These are phyloP conservation scores for Acanthacorydalis orientalis DNA, from an alignment of 2,888 invertebrate species.

Conservation along the genomic window DNA sequence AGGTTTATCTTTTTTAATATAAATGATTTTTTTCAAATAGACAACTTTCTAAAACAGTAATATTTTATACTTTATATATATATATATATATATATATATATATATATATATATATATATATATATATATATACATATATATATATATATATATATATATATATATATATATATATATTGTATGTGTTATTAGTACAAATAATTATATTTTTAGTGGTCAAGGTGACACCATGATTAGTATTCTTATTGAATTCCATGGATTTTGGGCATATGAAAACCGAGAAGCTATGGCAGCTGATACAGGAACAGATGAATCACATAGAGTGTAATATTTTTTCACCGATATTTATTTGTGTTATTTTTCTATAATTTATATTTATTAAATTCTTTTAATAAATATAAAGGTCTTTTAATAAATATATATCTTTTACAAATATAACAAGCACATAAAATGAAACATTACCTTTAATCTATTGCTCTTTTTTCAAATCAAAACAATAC, in stretches of 20 bases:
- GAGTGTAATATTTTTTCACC: not conserved
- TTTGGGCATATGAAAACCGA: conserved; percentile 92
- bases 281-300: conserved; percentile 58
- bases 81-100: conserved; percentile 4
- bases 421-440: no score
- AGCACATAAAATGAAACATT: no score
- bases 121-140: conserved; percentile 2
- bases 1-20: no score
- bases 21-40: no score
- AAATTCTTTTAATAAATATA: no score
- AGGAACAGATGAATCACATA: conserved; percentile 4
- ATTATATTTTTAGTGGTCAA: conserved; percentile 50
- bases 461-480: no score
- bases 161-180: conserved; percentile 4
- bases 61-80: no score
- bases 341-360: not conserved
- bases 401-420: no score
- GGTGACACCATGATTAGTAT: conserved; percentile 90
- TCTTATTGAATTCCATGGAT: conserved; percentile 86
- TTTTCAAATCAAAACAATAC: no score
- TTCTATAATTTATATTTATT: not conserved
- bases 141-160: conserved; percentile 5
- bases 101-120: conserved; percentile 5
- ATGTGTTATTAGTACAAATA: not conserved
- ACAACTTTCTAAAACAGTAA: no score